phyloP scores from a whole-genome alignment of 1,140 invertebrate genomes.

The Bombus sylvicola region DNA sequence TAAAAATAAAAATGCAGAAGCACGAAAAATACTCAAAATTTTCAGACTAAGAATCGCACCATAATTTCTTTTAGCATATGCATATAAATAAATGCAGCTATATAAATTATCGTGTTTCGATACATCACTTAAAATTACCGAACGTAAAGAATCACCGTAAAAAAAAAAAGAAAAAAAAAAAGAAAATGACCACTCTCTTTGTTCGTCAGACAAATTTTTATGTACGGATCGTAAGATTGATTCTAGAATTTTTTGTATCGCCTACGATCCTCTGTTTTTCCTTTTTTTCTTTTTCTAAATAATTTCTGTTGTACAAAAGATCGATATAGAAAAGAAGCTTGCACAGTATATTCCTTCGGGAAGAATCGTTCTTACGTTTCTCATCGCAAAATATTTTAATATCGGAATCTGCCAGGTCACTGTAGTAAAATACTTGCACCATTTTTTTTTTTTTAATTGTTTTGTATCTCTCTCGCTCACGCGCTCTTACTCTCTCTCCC shows the following conservation, averaged over 20 bases:
- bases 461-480: slow-evolving; percentile 2
- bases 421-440: slow-evolving; percentile 56
- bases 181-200: not conserved
- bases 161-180: not conserved
- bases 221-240: not conserved
- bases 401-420: slow-evolving; percentile 57
- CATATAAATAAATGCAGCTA: slow-evolving; percentile 19
- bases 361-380: slow-evolving; percentile 26
- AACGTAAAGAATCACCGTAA: not conserved
- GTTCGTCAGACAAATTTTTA: not conserved
- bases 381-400: slow-evolving; percentile 48
- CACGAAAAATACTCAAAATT: not conserved
- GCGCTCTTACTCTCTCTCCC: not conserved
- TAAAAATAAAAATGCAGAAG: not conserved
- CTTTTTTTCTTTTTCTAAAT: not conserved
- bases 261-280: not conserved
- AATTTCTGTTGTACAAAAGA: slow-evolving; percentile 21
- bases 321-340: slow-evolving; percentile 24
- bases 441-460: slow-evolving; percentile 24
- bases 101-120: not conserved
- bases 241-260: not conserved
- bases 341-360: not conserved
- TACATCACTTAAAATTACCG: slow-evolving; percentile 17
- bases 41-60: not conserved
- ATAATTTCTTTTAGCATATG: not conserved